Percentiles rank a stretch among this genome's conserved stretches.
Conservation (phyloP, 2,888 invertebrate genomes). For the Tetheella fluctuosa region DNA sequence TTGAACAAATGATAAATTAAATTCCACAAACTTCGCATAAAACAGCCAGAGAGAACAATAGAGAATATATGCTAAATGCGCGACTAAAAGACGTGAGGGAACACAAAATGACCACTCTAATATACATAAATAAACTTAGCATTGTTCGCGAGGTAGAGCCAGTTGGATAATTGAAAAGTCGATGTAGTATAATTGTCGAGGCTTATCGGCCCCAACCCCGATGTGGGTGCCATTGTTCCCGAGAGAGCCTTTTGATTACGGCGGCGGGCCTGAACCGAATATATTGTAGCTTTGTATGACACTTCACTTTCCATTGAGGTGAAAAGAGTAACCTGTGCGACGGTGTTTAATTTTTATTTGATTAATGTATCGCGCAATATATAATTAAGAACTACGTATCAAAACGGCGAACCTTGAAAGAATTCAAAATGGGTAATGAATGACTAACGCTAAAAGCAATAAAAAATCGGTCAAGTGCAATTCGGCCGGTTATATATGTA, state of each 20-base stretch:
- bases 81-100: conserved; percentile 60
- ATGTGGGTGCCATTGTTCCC: conserved; percentile 84
- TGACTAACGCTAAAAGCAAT: no score
- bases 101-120: conserved; percentile 80
- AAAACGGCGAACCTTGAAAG: not conserved
- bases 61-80: conserved; percentile 51
- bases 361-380: conserved; percentile 26
- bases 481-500: no score
- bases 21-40: not conserved
- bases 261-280: conserved; percentile 70
- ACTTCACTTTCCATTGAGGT: conserved; percentile 76
- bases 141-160: conserved; percentile 77
- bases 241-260: conserved; percentile 82
- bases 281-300: conserved; percentile 80
- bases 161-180: conserved; percentile 83
- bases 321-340: conserved; percentile 65
- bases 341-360: conserved; percentile 39
- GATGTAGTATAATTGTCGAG: conserved; percentile 84
- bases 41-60: conserved; percentile 37
- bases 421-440: no score
- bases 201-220: conserved; percentile 80
- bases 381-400: conserved; percentile 16
- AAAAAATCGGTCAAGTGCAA: no score
- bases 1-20: conserved; percentile 20
- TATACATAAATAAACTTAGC: conserved; percentile 81